phyloP scores from a whole-genome alignment of 2,888 invertebrate genomes.

The Oscheius sp. region DNA sequence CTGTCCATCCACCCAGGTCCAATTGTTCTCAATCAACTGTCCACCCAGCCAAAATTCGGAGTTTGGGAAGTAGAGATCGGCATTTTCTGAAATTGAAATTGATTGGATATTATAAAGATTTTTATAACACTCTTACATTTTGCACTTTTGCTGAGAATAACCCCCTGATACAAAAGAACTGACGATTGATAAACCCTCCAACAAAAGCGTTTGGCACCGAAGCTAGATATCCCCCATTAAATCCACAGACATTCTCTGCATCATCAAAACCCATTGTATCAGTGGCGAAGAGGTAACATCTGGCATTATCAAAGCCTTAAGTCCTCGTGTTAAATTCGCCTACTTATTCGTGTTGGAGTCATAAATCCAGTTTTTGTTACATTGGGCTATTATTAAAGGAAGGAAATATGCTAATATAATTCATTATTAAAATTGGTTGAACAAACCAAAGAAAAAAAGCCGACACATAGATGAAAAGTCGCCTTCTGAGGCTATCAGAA shows the following conservation, averaged over 20 bases:
- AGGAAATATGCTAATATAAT: not conserved
- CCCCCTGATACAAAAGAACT: too few species aligned
- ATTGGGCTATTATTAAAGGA: conserved; percentile 5
- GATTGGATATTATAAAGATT: not conserved
- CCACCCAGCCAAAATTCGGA: conserved; percentile 22
- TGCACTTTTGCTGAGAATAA: not conserved
- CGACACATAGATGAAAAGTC: too few species aligned
- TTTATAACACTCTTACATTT: too few species aligned
- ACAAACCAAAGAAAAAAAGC: too few species aligned
- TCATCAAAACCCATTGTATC: conserved; percentile 3
- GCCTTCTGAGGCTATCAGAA: too few species aligned
- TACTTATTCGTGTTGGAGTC: conserved; percentile 1
- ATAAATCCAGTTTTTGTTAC: conserved; percentile 15
- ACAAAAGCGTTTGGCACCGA: conserved; percentile 20
- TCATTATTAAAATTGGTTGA: too few species aligned
- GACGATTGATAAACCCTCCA: conserved; percentile 7
- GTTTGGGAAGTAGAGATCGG: conserved; percentile 12
- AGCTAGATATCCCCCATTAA: conserved; percentile 6
- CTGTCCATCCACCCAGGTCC: conserved; percentile 15
- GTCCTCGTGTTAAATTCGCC: not conserved
- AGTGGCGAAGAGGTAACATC: conserved; percentile 6
- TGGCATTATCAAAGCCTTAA: not conserved
- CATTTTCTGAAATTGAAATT: not conserved
- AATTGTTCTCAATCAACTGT: not conserved
- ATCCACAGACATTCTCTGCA: conserved; percentile 15